Evolutionary conservation across 2,113 vertebrate genomes (phyloP), one percentile per base, ranked within the genome.

Genomic region (Nibea albiflora): DNA sequence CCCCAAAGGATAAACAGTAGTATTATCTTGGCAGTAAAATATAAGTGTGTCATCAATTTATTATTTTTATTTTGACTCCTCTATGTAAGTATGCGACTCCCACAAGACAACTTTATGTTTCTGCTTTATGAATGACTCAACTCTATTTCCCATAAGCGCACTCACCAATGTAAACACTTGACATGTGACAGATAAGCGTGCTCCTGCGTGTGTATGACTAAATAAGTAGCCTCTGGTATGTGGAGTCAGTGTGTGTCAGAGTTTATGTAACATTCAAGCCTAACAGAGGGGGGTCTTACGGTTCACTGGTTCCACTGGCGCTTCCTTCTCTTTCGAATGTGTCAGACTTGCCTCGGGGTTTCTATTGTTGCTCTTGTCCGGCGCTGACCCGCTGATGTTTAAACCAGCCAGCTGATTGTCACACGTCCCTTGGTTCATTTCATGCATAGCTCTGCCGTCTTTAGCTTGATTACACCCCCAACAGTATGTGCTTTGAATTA

Each of bases 251-350:
- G 15, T 3, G 1, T 68, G 24, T 80, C 24, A 58, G 54, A 54
- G 24, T 77, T 91, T 88, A 87, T 52, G 16, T 83, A 90, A 88
- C 73, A 53, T 54, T 20, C 1, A 0, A 44, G 12, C 39, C 44
- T 15, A 14, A 46, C 54, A 62, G 35, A 63, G 35, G 60, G 60
- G 50, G 19, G 31, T 76, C 35, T 81, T 54, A 85, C 57, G 80
- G 65, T 63, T 77, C 76, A n/a, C 49, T 47, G n/a, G 49, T 26
- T 86, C 15, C 22, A 20, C 54, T 58, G 47, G 46, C 65, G 52
- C n/a, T 54, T 28, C 11, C 46, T 62, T 62, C 49, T 82, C 57
- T 42, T 85, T 80, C 61, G 12, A 80, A 81, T 80, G 79, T 74
- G 73, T 62, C 85, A 77, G 58, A 31, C 16, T 66, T 4, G 46